A percentile compares a stretch with the other conserved stretches of the same genome.
Evolutionary conservation across 2,888 invertebrate species (phyloP).

Genomic region (Drosophila austrosaltans): DNA sequence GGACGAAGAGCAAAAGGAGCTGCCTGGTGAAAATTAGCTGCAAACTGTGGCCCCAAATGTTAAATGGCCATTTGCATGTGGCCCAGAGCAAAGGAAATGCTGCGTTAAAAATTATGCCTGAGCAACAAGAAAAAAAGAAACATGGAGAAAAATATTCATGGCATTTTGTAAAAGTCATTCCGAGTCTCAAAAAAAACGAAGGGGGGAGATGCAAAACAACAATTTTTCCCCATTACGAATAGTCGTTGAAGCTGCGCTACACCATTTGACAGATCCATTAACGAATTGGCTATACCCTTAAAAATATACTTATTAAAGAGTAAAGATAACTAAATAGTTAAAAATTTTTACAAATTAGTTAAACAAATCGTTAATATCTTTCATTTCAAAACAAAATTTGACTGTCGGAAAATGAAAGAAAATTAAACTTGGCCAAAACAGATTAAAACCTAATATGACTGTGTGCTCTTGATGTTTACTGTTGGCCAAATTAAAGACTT

Average conservation of each 20-base stretch:
- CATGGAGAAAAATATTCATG: constrained; percentile 60
- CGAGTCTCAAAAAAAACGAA: constrained; percentile 36
- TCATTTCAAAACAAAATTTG: no score
- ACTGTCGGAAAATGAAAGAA: no score
- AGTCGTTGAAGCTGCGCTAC: constrained; percentile 43
- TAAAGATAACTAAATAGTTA: no score
- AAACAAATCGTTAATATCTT: no score
- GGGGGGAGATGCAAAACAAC: constrained; percentile 51
- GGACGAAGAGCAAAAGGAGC: constrained; percentile 29
- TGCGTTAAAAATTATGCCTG: constrained; percentile 74
- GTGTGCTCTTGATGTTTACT: no score
- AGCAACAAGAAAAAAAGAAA: constrained; percentile 21
- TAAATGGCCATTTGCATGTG: constrained; percentile 48
- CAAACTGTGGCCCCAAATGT: constrained; percentile 22
- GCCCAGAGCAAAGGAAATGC: constrained; percentile 58
- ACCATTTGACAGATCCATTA: background rate
- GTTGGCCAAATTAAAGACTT: no score
- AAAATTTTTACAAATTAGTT: no score
- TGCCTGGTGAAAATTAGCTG: constrained; percentile 18
- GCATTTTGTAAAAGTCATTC: constrained; percentile 75
- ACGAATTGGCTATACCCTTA: background rate
- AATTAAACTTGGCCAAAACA: no score
- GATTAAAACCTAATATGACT: no score
- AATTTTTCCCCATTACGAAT: constrained; percentile 53
- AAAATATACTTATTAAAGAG: background rate